Base-by-base conservation (phyloP, 2,113 vertebrate species). In the Paramormyrops kingsleyae region DNA sequence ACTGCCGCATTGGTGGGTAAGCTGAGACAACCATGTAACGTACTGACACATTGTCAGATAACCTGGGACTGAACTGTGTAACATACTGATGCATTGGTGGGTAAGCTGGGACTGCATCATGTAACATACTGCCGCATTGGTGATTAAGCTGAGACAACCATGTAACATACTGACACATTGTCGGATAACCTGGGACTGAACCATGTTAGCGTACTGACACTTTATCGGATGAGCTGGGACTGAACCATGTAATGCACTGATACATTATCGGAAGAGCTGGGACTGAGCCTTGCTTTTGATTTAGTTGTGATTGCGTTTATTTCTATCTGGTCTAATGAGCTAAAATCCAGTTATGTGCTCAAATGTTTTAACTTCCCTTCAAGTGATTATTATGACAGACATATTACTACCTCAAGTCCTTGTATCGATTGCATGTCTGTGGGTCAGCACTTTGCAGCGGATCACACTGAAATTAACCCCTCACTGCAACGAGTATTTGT, bases 301-400 rank as follows among this genome's bases (percentile, higher is more conserved):
- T 49, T 46, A 87, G 27, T 31, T 12, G n/a, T 53, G 85, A 27
- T 35, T 52, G 46, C 10, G 15, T 50, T 21, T 31, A 52, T 50
- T 53, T 53, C 15, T 13, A 1, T 10, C 83, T 84, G 9, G 42
- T 84, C 39, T 84, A 84, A 44, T 47, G 39, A 47, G 44, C 15
- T 87, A 49, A 87, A 87, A 5, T 15, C 12, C 8, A 52, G 85
- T 19, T 49, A 31, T 52, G n/a, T 49, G 5, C 85, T 39, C n/a
- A 87, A 87, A 87, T 87, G 12, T 52, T n/a, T 50, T 35, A 49
- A n/a, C 12, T 52, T 87, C 46, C 46, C 50, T 19, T 87, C 27
- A 52, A 27, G n/a, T n/a, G 27, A 53, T 56, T 87, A 87, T 87
- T 87, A 87, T 87, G 85, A 35, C 85, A 53, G 27, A 87, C 5